Evolutionary conservation across 2,888 invertebrate species (phyloP).

Genomic region (Phorcus lineatus): DNA sequence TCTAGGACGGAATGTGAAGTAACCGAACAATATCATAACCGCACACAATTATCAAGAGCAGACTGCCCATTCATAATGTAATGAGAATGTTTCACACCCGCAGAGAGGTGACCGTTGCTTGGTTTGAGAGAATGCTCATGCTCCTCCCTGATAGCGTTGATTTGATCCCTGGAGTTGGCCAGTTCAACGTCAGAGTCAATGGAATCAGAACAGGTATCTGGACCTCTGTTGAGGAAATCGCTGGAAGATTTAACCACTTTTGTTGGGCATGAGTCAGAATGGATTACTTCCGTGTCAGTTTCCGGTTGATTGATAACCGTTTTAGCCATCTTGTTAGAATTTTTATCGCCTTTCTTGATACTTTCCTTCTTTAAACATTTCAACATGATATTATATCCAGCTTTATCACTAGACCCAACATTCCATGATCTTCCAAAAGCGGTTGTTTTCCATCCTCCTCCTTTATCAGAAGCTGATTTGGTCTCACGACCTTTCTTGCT

Average conservation of each 20-base stretch:
- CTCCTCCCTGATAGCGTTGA: constrained; percentile 4
- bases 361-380: constrained; percentile 11
- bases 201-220: background rate
- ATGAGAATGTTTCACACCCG: background rate
- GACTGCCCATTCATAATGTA: background rate
- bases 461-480: background rate
- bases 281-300: background rate
- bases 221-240: background rate
- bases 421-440: background rate
- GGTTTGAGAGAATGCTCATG: background rate
- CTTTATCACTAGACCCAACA: background rate
- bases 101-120: background rate
- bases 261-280: background rate
- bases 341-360: background rate
- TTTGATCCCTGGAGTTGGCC: background rate
- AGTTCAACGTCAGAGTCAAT: background rate
- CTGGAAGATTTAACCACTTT: background rate
- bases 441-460: background rate
- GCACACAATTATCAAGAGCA: constrained; percentile 4
- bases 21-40: background rate
- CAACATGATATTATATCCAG: constrained; percentile 8
- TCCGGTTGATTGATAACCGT: background rate
- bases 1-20: constrained; percentile 15
- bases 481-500: background rate
- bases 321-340: background rate